These are phyloP conservation scores for Nothocercus julius DNA, from an alignment of 2,113 vertebrate genomes.

Conservation along the genomic window DNA sequence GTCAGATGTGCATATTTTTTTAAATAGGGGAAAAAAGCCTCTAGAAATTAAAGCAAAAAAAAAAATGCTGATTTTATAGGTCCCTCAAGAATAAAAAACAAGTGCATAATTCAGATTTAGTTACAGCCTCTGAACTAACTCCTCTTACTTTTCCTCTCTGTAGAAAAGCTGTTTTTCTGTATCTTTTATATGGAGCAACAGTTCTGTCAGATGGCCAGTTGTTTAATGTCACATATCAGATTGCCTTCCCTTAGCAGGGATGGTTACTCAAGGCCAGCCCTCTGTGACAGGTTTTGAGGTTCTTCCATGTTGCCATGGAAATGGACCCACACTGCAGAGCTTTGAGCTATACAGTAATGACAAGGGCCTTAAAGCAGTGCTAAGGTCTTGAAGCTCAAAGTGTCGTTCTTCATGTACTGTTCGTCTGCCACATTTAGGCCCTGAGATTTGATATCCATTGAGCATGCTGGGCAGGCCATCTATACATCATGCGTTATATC, in stretches of 20 bases:
- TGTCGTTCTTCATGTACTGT: neutral
- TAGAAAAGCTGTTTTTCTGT: neutral
- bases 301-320: neutral
- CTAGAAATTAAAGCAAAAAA: constrained; percentile 20
- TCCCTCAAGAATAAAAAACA: neutral
- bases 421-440: neutral
- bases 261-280: neutral
- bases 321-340: neutral
- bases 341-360: neutral
- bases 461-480: neutral
- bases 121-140: neutral
- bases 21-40: constrained; percentile 35
- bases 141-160: neutral
- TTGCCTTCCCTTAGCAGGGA: neutral
- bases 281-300: neutral
- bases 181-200: neutral
- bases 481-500: neutral
- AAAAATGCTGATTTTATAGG: constrained; percentile 16
- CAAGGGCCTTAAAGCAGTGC: neutral
- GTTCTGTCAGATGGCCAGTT: neutral
- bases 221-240: neutral
- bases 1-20: constrained; percentile 75
- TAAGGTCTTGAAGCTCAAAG: neutral
- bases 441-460: neutral
- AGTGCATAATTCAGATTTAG: neutral